Percentiles rank a stretch among this genome's conserved stretches.
These are phyloP conservation scores for Falco punctatus DNA, from an alignment of 2,113 vertebrate genomes.

Conservation along the genomic window DNA sequence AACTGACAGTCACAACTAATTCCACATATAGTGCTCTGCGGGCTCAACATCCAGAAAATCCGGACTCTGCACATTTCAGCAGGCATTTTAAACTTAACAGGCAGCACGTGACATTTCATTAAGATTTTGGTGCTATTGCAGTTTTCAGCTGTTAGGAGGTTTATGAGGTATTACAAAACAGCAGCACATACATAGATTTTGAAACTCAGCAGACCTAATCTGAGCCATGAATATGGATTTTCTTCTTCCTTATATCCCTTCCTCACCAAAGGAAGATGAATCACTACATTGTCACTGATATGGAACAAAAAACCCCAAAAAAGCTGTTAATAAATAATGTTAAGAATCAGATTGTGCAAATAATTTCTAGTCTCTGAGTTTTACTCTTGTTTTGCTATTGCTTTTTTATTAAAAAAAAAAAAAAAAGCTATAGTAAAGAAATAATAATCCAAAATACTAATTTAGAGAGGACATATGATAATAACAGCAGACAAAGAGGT, in stretches of 20 bases:
- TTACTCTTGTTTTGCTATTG: neutral
- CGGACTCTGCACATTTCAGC: conserved; percentile 9
- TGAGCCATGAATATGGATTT: neutral
- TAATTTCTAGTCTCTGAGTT: neutral
- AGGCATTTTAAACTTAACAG: neutral
- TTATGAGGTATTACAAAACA: conserved; percentile 9
- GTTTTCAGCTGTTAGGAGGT: conserved; percentile 8
- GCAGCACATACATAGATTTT: neutral
- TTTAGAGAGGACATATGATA: neutral
- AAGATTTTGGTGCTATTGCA: neutral
- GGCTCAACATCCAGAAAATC: neutral
- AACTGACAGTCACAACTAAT: conserved; percentile 4
- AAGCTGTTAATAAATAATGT: neutral
- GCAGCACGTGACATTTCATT: conserved; percentile 16
- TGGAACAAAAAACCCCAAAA: neutral
- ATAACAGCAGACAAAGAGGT: neutral
- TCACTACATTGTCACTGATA: neutral
- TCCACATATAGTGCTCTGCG: neutral
- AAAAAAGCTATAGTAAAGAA: neutral
- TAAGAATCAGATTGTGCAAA: neutral
- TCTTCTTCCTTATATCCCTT: neutral
- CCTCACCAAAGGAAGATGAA: neutral
- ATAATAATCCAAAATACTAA: neutral
- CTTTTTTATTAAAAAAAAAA: neutral
- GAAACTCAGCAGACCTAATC: neutral